These are phyloP conservation scores for Salvelinus sp. DNA, from an alignment of 2,113 vertebrate genomes.

Conservation along the genomic window DNA sequence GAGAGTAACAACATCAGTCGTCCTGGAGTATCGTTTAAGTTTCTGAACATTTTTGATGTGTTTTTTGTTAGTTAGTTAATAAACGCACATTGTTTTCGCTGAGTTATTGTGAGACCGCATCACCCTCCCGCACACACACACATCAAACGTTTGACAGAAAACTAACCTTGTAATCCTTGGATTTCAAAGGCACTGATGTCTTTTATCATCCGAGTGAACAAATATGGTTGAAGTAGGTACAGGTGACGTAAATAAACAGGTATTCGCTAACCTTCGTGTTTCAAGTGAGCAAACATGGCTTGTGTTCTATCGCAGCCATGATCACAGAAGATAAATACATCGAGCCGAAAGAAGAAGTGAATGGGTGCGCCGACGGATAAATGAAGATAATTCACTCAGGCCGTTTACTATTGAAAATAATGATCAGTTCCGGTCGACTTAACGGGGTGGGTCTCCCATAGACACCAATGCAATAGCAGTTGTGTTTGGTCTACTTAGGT, in stretches of 20 bases:
- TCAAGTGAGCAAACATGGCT: slow-evolving; percentile 83
- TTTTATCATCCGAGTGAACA: slow-evolving; percentile 45
- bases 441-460: too few relatives aligned
- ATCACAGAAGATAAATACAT: slow-evolving; percentile 73
- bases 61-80: slow-evolving; percentile 68
- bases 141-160: slow-evolving; percentile 67
- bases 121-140: slow-evolving; percentile 61
- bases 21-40: background rate
- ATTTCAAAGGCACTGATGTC: slow-evolving; percentile 46
- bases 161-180: slow-evolving; percentile 67
- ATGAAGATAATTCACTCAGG: too few relatives aligned
- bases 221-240: slow-evolving; percentile 50
- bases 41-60: slow-evolving; percentile 35
- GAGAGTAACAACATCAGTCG: background rate
- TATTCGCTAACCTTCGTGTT: slow-evolving; percentile 75
- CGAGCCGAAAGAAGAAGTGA: slow-evolving; percentile 69
- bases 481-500: too few relatives aligned
- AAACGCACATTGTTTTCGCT: slow-evolving; percentile 74
- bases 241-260: slow-evolving; percentile 69
- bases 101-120: slow-evolving; percentile 63
- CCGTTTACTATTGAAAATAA: too few relatives aligned
- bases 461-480: too few relatives aligned
- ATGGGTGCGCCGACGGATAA: slow-evolving; percentile 14
- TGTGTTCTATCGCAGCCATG: slow-evolving; percentile 76
- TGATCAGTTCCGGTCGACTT: too few relatives aligned